These are phyloP conservation scores for Gymnothorax reevesii DNA, from an alignment of 2,797 vertebrate genomes.

Conservation along the genomic window DNA sequence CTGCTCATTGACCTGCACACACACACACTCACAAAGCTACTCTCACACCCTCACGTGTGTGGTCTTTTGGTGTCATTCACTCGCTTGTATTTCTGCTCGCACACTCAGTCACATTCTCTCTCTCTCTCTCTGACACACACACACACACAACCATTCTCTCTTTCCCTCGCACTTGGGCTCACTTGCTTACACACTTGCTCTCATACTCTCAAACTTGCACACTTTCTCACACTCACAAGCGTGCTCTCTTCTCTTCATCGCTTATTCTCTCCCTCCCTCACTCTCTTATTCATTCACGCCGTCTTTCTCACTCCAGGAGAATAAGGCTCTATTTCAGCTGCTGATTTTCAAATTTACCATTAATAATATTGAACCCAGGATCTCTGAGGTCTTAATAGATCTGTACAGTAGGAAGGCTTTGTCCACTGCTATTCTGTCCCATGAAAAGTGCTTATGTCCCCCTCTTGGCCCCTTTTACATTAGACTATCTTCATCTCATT, in stretches of 20 bases:
- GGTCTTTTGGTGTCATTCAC: no score
- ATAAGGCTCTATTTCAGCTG: neutral
- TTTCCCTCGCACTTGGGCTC: neutral
- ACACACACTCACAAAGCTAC: neutral
- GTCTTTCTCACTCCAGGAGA: neutral
- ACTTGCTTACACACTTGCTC: neutral
- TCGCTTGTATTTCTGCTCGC: neutral
- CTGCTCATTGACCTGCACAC: neutral
- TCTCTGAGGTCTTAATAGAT: neutral
- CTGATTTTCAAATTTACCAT: neutral
- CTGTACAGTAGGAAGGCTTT: no score
- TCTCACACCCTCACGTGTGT: neutral
- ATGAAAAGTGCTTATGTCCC: neutral
- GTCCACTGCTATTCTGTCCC: neutral
- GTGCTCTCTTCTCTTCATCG: neutral
- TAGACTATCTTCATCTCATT: neutral
- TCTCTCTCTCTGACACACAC: neutral
- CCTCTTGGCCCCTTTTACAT: neutral
- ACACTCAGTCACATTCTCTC: neutral
- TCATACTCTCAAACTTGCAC: neutral
- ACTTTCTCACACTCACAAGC: neutral
- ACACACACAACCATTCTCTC: neutral
- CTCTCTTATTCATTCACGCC: neutral
- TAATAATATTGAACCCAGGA: neutral
- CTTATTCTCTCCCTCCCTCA: neutral